phyloP scores from a whole-genome alignment of 1,140 invertebrate genomes.

The Hyles vespertilio region DNA sequence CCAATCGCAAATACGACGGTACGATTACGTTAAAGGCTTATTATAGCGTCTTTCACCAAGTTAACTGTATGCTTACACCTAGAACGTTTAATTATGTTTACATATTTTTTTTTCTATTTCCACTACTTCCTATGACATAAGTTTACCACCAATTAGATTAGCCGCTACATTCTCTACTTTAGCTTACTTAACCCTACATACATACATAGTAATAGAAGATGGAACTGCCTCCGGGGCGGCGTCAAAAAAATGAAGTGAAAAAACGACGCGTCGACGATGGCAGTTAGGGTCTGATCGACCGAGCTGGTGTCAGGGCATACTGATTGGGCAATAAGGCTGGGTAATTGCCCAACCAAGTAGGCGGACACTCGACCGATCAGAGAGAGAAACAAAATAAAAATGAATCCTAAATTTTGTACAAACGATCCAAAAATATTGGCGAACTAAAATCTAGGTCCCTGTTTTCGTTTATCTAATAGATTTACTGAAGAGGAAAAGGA shows the following conservation, averaged over 20 bases:
- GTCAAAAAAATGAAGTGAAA: slow-evolving; percentile 37
- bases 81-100: slow-evolving; percentile 67
- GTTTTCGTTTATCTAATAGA: slow-evolving; percentile 46
- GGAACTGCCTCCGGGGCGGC: slow-evolving; percentile 39
- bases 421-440: slow-evolving; percentile 67
- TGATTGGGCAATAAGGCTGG: slow-evolving; percentile 75
- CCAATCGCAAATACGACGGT: slow-evolving; percentile 71
- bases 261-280: slow-evolving; percentile 43
- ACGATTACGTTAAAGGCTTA: slow-evolving; percentile 57
- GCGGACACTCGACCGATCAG: slow-evolving; percentile 69
- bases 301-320: slow-evolving; percentile 61
- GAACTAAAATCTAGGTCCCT: slow-evolving; percentile 66
- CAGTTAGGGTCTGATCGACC: slow-evolving; percentile 59
- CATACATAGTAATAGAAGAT: slow-evolving; percentile 67
- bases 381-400: slow-evolving; percentile 36
- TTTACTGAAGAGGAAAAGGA: slow-evolving; percentile 19
- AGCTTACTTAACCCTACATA: slow-evolving; percentile 72
- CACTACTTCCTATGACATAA: slow-evolving; percentile 70
- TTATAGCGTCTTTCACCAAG: slow-evolving; percentile 72
- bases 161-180: slow-evolving; percentile 55
- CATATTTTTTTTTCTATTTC: slow-evolving; percentile 54
- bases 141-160: slow-evolving; percentile 69
- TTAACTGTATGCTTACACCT: slow-evolving; percentile 66
- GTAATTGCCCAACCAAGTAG: slow-evolving; percentile 73
- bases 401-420: slow-evolving; percentile 50